Percentiles rank a stretch among this genome's conserved stretches.
These are phyloP conservation scores for Candidula unifasciata DNA, from an alignment of 2,888 invertebrate genomes.

Conservation along the genomic window DNA sequence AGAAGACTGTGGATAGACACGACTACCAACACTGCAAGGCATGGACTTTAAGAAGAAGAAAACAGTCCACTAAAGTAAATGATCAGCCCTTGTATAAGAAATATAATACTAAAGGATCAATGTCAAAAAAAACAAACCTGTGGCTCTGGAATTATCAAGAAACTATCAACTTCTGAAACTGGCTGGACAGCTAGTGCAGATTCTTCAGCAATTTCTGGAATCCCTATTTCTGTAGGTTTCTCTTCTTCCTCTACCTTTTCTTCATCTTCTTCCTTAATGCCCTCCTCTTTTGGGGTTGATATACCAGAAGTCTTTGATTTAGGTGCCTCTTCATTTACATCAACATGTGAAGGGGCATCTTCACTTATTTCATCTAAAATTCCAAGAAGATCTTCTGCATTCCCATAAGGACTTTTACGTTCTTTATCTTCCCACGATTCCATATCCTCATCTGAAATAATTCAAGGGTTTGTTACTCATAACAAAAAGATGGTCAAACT, in stretches of 20 bases:
- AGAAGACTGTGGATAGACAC: no score
- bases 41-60: no score
- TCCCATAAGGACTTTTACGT: not conserved
- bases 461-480: not conserved
- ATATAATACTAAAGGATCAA: no score
- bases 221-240: constrained; percentile 44
- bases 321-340: not conserved
- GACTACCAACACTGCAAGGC: no score
- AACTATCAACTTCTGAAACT: no score
- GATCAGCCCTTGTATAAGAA: no score
- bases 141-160: constrained; percentile 48
- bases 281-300: constrained; percentile 9
- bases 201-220: constrained; percentile 51
- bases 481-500: no score
- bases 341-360: not conserved
- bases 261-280: constrained; percentile 51
- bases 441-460: not conserved
- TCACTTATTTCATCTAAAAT: not conserved
- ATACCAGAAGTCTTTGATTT: not conserved
- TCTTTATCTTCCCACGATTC: not conserved
- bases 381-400: not conserved
- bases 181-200: not conserved
- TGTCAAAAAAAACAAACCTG: constrained; percentile 46
- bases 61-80: no score
- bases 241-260: constrained; percentile 55